A percentile compares a stretch with the other conserved stretches of the same genome.
Evolutionary conservation across 2,888 invertebrate species (phyloP).

Genomic region (Drosophila neotestacea): DNA sequence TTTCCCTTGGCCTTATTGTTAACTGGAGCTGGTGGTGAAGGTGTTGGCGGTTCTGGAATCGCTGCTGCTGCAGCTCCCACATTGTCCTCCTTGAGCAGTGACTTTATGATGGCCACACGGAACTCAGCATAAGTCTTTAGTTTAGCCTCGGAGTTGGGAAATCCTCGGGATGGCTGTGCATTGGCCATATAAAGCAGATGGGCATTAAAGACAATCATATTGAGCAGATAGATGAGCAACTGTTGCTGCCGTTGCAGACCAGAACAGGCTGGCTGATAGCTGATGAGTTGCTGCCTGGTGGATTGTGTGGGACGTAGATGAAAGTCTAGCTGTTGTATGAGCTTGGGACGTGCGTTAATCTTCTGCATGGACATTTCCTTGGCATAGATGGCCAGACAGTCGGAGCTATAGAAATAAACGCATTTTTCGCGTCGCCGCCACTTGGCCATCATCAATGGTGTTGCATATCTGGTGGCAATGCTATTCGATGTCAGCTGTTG

Average conservation of each 20-base stretch:
- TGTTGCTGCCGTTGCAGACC: constrained; percentile 60
- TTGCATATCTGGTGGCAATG: constrained; percentile 65
- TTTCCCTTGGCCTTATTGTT: constrained; percentile 12
- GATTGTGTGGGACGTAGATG: constrained; percentile 51
- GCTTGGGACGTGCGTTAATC: constrained; percentile 61
- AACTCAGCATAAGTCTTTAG: constrained; percentile 62
- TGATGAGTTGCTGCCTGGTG: constrained; percentile 50
- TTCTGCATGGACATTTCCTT: constrained; percentile 66
- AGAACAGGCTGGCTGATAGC: constrained; percentile 57
- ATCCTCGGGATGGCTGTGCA: constrained; percentile 33
- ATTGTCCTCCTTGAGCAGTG: constrained; percentile 52
- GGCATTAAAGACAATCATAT: constrained; percentile 65
- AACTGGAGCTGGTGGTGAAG: neutral
- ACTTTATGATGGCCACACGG: constrained; percentile 59
- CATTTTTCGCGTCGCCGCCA: constrained; percentile 65
- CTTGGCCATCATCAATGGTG: constrained; percentile 72
- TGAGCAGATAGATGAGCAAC: constrained; percentile 61
- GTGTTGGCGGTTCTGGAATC: neutral
- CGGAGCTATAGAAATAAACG: constrained; percentile 73
- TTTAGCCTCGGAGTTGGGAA: constrained; percentile 14
- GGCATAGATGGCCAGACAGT: constrained; percentile 72
- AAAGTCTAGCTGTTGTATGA: constrained; percentile 70
- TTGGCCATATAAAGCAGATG: constrained; percentile 58
- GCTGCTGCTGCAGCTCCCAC: constrained; percentile 6
- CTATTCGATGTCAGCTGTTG: constrained; percentile 50